phyloP scores from a whole-genome alignment of 2,888 invertebrate genomes.

The Cyaniris semiargus region DNA sequence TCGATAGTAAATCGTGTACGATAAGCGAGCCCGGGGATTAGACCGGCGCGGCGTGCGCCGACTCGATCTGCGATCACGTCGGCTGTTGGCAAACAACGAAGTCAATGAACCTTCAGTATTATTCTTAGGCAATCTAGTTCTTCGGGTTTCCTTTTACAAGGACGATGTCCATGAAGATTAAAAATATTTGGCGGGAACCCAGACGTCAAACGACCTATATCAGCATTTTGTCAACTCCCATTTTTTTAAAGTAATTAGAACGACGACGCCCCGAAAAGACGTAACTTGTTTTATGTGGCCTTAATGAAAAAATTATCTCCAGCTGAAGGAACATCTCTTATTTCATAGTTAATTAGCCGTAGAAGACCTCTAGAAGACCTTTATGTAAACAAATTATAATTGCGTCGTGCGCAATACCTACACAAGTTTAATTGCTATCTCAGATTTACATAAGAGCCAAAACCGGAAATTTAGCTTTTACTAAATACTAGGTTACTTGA shows the following conservation, averaged over 20 bases:
- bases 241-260: background rate
- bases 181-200: constrained; percentile 19
- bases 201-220: background rate
- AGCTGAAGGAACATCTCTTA: background rate
- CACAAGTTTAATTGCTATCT: background rate
- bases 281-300: background rate
- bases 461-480: background rate
- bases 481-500: background rate
- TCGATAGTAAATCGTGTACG: background rate
- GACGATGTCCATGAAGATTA: constrained; percentile 24
- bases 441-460: background rate
- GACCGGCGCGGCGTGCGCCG: background rate
- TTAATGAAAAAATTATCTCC: background rate
- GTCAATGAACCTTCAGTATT: constrained; percentile 19
- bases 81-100: constrained; percentile 14
- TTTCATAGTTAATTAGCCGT: background rate
- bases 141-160: constrained; percentile 18
- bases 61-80: constrained; percentile 3
- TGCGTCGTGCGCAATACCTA: background rate
- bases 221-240: background rate
- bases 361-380: background rate
- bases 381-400: background rate
- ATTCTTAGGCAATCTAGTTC: constrained; percentile 15
- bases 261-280: too few species aligned
- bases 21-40: constrained; percentile 12